Base-by-base conservation (phyloP, 2,797 vertebrate genomes). In the Danio kyathit region DNA sequence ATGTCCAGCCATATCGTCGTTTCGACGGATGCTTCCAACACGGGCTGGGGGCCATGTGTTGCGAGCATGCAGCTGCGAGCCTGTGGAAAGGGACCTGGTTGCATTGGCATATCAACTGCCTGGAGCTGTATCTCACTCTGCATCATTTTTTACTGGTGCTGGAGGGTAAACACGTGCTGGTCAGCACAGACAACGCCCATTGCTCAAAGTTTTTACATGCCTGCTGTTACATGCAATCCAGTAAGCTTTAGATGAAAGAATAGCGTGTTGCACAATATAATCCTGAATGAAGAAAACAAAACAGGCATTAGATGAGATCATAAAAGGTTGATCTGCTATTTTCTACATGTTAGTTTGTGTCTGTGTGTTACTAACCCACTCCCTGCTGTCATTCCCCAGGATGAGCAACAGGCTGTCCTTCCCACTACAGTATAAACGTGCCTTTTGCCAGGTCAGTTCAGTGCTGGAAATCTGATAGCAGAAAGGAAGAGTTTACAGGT, bases 211-310 rank as follows among this genome's bases (percentile, higher is more conserved):
- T n/a, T 69, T 38, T 14, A 69, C 66, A 41, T 52, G 29, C 67
- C 67, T 54, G 9, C 11, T 54, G 49, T 70, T 38, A n/a, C 67
- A 70, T 70, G 5, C 66, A 52, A 40, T 51, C 46, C 66, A 69
- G 48, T 69, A 9, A 21, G 46, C 69, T 51, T 69, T 0, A 21
- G 44, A 49, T 9, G 46, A 19, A 21, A 0, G 17, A 11, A 12
- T 21, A 51, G 21, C 1, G 5, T 2, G 5, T 49, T 11, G 8
- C 21, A 51, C 48, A 51, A 69, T 69, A 70, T 51, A 51, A 38
- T 51, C 21, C 66, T 69, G 21, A 51, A n/a, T 1, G 14, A n/a
- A 51, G 4, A 6, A 49, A 29, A 38, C 5, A 2, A 70, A 16
- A 70, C 0, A 65, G 9, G 44, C 5, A 17, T 65, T 12, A 10